Evolutionary conservation across 2,113 vertebrate genomes (phyloP).

Genomic region (Onychorhynchus coronatus): DNA sequence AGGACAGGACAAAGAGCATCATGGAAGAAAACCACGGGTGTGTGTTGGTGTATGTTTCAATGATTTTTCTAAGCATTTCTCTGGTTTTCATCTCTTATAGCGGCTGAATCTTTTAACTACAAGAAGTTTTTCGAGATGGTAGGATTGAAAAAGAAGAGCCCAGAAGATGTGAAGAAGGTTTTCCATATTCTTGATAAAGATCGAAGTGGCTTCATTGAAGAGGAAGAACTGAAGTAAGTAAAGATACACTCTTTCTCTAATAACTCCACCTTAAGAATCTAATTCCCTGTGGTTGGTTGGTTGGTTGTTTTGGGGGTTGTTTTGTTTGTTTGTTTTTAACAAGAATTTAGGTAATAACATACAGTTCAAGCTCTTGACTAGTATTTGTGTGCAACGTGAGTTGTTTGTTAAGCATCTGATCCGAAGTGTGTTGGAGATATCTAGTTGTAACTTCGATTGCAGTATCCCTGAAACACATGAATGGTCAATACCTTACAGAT

Average conservation of each 20-base stretch:
- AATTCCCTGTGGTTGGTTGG: not conserved
- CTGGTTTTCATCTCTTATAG: conserved; percentile 21
- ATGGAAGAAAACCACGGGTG: not conserved
- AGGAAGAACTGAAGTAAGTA: conserved; percentile 93
- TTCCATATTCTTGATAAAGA: conserved; percentile 93
- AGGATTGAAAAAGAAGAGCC: conserved; percentile 87
- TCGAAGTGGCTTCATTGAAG: conserved; percentile 90
- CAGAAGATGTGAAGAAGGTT: conserved; percentile 86
- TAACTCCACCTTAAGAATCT: not conserved
- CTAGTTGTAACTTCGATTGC: not conserved
- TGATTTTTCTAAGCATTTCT: not conserved
- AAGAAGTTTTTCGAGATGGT: conserved; percentile 93
- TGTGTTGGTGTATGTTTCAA: not conserved
- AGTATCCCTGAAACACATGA: not conserved
- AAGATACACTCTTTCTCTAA: not conserved
- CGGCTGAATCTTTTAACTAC: conserved; percentile 86
- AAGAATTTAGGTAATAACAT: not conserved
- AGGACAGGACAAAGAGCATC: not conserved
- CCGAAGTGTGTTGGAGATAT: not conserved
- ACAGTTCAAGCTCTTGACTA: not conserved
- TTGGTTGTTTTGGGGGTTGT: not conserved
- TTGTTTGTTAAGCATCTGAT: not conserved
- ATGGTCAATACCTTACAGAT: not conserved
- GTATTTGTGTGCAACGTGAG: not conserved
- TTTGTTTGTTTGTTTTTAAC: not conserved